These are phyloP conservation scores for Intellagama lesueurii DNA, from an alignment of 2,797 vertebrate genomes.

Conservation along the genomic window DNA sequence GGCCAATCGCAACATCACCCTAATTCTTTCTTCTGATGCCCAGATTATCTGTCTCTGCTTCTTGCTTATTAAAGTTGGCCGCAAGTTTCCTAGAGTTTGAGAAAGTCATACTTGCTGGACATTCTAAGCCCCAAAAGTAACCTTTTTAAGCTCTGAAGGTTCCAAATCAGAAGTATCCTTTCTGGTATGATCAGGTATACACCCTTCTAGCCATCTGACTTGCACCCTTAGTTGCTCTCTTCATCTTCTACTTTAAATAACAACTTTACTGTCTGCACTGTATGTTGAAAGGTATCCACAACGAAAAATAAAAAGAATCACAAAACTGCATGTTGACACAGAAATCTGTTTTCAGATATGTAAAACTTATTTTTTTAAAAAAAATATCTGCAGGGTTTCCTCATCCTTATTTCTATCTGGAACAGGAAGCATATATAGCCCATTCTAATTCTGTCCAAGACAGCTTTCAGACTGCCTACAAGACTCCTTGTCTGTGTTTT, in stretches of 20 bases:
- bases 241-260: not conserved
- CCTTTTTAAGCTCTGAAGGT: too few species aligned
- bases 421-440: not conserved
- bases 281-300: not conserved
- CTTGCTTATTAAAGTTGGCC: too few species aligned
- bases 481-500: too few species aligned
- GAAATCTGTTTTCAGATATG: not conserved
- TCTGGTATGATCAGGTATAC: too few species aligned
- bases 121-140: too few species aligned
- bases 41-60: too few species aligned
- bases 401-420: not conserved
- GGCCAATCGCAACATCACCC: too few species aligned
- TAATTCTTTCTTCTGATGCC: too few species aligned
- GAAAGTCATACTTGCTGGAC: too few species aligned
- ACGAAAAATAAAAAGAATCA: not conserved
- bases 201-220: too few species aligned
- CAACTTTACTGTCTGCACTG: not conserved
- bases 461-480: not conserved
- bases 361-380: not conserved
- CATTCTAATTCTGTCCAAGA: not conserved
- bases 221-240: not conserved
- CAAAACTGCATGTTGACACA: not conserved
- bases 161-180: too few species aligned
- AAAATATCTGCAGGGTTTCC: not conserved
- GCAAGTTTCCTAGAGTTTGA: too few species aligned